A percentile compares a stretch with the other conserved stretches of the same genome.
Evolutionary conservation across 2,888 invertebrate genomes (phyloP).

Genomic region (Macrophya annulata): DNA sequence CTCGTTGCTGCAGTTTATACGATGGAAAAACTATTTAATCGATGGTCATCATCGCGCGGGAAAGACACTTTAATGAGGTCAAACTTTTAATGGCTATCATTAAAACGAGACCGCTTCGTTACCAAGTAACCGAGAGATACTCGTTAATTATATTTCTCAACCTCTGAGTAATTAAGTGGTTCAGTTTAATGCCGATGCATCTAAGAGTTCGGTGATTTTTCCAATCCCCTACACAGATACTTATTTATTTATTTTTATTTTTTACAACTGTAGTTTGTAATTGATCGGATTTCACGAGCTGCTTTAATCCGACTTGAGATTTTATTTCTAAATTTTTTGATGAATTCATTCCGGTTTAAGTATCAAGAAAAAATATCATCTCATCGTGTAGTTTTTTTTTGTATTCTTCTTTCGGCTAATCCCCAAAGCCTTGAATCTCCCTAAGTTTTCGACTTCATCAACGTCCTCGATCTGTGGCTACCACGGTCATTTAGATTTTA

Average conservation of each 20-base stretch:
- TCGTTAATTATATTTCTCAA: constrained; percentile 68
- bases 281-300: background rate
- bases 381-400: background rate
- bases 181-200: constrained; percentile 11
- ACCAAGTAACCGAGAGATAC: constrained; percentile 55
- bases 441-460: constrained; percentile 4
- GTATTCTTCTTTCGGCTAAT: background rate
- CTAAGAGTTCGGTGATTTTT: constrained; percentile 10
- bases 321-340: background rate
- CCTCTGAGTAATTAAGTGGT: constrained; percentile 57
- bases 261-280: background rate
- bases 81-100: constrained; percentile 62
- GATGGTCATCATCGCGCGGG: constrained; percentile 51
- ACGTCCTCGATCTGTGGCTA: constrained; percentile 32
- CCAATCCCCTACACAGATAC: background rate
- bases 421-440: background rate
- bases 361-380: background rate
- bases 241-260: too few species aligned
- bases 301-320: background rate
- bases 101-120: constrained; percentile 59
- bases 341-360: constrained; percentile 23
- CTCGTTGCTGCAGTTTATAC: background rate
- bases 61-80: constrained; percentile 61
- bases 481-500: constrained; percentile 25
- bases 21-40: constrained; percentile 59